These are phyloP conservation scores for Maniola jurtina DNA, from an alignment of 1,140 invertebrate species.

Conservation along the genomic window DNA sequence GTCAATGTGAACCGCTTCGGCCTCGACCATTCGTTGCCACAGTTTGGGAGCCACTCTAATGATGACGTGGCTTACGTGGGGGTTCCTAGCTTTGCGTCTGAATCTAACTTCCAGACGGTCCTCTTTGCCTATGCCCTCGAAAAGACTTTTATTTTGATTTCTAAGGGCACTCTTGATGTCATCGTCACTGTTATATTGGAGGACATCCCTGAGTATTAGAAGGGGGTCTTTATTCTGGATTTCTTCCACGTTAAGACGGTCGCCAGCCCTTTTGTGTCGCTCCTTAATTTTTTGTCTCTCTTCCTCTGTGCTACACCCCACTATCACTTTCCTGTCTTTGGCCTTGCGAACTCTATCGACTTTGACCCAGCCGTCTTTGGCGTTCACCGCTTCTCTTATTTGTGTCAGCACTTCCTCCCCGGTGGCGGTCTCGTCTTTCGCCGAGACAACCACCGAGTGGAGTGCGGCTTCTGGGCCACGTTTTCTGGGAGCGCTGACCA, in stretches of 20 bases:
- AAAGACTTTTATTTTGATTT: no score
- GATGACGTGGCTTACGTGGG: no score
- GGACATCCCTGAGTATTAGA: constrained; percentile 1
- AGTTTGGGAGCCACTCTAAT: neutral
- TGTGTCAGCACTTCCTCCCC: neutral
- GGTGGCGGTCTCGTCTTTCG: neutral
- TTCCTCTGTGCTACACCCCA: neutral
- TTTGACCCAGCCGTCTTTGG: constrained; percentile 10
- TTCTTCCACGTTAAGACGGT: no score
- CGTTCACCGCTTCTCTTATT: constrained; percentile 4
- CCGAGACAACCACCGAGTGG: neutral
- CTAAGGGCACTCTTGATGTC: no score
- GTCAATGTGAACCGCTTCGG: neutral
- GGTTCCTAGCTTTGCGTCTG: no score
- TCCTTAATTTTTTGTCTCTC: neutral
- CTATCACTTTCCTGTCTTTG: constrained; percentile 1
- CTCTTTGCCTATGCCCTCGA: no score
- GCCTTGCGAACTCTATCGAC: constrained; percentile 7
- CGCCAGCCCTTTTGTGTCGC: no score
- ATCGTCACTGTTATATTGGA: neutral
- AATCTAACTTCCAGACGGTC: no score
- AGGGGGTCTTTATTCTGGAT: no score
- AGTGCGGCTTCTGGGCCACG: neutral
- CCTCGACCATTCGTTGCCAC: neutral
- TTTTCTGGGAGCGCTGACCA: no score